Evolutionary conservation across 2,888 invertebrate genomes (phyloP).

Genomic region (Lycia hirtaria): DNA sequence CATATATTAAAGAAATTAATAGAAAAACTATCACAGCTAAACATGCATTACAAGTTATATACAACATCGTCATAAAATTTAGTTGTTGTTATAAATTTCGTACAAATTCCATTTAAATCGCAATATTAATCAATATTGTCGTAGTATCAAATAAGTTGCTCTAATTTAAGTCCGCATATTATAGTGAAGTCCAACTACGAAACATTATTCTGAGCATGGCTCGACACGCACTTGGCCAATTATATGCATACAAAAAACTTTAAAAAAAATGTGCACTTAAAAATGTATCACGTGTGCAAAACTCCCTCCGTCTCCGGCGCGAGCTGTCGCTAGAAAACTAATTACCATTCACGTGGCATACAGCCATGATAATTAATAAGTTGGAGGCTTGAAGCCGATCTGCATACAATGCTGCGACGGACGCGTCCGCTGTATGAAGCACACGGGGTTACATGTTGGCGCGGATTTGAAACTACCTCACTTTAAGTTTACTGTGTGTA

Average conservation of each 20-base stretch:
- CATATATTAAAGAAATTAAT: too few relatives aligned
- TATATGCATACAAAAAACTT: background rate
- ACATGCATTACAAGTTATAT: too few relatives aligned
- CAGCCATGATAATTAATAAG: slow-evolving; percentile 81
- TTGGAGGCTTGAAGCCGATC: slow-evolving; percentile 71
- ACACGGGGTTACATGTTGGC: slow-evolving; percentile 41
- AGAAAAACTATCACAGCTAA: too few relatives aligned
- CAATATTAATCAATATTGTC: too few relatives aligned
- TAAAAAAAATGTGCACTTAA: background rate
- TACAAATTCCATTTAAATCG: too few relatives aligned
- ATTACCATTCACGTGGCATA: slow-evolving; percentile 71
- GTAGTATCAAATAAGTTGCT: too few relatives aligned
- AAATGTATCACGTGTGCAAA: slow-evolving; percentile 13
- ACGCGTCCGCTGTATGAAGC: slow-evolving; percentile 66
- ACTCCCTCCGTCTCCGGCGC: slow-evolving; percentile 43
- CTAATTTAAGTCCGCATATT: too few relatives aligned
- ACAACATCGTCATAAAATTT: too few relatives aligned
- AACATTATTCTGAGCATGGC: too few relatives aligned
- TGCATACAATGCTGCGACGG: slow-evolving; percentile 75
- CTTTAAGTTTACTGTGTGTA: background rate
- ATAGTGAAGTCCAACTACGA: too few relatives aligned
- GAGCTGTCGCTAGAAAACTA: slow-evolving; percentile 56
- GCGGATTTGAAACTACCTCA: background rate
- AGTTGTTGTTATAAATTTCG: too few relatives aligned
- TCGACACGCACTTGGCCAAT: too few relatives aligned